phyloP scores from a whole-genome alignment of 2,113 vertebrate species.

The Apteryx mantelli region DNA sequence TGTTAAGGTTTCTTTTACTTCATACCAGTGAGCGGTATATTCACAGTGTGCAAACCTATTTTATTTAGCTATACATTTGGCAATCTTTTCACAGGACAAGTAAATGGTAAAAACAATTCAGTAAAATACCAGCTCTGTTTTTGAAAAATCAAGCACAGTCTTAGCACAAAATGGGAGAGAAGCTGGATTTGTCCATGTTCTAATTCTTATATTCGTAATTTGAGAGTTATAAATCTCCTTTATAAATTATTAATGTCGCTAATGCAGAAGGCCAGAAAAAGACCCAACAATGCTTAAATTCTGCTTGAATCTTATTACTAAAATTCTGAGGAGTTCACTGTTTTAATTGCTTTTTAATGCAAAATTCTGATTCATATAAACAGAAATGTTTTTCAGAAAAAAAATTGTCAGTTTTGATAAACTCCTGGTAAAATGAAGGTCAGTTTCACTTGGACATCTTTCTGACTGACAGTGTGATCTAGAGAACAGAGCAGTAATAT shows the following conservation, averaged over 20 bases:
- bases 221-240: not conserved
- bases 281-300: not conserved
- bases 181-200: not conserved
- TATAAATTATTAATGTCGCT: not conserved
- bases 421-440: not conserved
- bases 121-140: not conserved
- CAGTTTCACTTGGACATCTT: not conserved
- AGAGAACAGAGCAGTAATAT: not conserved
- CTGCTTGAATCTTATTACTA: not conserved
- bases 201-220: not conserved
- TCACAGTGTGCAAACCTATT: not conserved
- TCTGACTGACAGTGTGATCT: not conserved
- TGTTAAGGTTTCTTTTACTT: not conserved
- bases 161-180: not conserved
- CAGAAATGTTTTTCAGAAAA: not conserved
- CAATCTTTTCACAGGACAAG: not conserved
- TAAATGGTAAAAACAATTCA: not conserved
- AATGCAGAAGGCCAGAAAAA: not conserved
- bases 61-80: not conserved
- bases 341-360: not conserved
- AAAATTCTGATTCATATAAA: not conserved
- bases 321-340: not conserved
- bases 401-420: not conserved
- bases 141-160: not conserved
- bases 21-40: not conserved